Conservation (phyloP, 2,113 vertebrate species). For the Chionodraco myersi region DNA sequence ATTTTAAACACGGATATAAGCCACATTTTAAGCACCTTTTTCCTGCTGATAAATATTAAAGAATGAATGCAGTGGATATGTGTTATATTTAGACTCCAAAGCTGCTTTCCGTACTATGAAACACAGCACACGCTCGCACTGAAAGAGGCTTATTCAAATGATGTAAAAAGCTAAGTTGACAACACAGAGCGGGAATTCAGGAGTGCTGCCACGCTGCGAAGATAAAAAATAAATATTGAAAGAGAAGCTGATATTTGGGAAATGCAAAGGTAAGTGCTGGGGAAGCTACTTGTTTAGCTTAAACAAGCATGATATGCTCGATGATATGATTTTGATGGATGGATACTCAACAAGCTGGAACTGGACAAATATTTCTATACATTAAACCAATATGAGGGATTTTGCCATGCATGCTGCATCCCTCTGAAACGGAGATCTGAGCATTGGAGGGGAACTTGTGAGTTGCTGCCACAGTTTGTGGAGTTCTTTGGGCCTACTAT, state of each 20-base stretch:
- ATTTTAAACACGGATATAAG: conserved; percentile 58
- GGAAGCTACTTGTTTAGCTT: neutral
- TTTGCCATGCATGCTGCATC: neutral
- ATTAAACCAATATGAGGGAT: conserved; percentile 5
- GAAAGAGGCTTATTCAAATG: conserved; percentile 87
- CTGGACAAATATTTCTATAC: conserved; percentile 17
- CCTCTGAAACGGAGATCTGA: conserved; percentile 45
- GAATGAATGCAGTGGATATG: conserved; percentile 73
- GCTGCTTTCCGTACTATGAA: conserved; percentile 81
- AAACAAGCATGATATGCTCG: neutral
- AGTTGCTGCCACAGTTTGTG: conserved; percentile 62
- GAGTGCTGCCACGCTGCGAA: conserved; percentile 42
- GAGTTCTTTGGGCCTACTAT: conserved; percentile 71
- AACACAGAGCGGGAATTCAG: conserved; percentile 74
- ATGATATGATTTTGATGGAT: conserved; percentile 25
- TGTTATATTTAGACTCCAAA: conserved; percentile 84
- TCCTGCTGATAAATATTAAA: conserved; percentile 78
- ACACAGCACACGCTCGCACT: conserved; percentile 72
- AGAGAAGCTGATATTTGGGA: conserved; percentile 37
- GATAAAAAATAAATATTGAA: conserved; percentile 64
- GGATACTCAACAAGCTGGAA: conserved; percentile 7
- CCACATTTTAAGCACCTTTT: conserved; percentile 71
- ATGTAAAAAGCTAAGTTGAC: conserved; percentile 82
- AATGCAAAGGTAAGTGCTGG: neutral
- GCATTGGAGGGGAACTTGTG: conserved; percentile 46